Conservation (phyloP, 2,797 vertebrate genomes). For the Onychomys arenicola region DNA sequence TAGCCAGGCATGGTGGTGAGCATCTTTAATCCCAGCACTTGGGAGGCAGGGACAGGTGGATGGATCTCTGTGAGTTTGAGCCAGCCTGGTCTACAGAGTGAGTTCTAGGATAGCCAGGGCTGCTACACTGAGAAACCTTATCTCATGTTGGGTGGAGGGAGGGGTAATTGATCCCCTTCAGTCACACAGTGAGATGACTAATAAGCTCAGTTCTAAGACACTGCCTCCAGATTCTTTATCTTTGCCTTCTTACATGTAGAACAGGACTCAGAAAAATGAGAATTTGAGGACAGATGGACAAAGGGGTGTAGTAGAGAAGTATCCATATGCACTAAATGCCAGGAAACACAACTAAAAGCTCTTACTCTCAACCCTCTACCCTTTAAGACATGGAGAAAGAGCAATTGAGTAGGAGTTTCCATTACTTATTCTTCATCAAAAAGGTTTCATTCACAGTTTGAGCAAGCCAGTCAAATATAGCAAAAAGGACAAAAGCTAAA, state of each 20-base stretch:
- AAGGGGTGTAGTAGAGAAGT: neutral
- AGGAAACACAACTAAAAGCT: neutral
- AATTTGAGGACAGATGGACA: neutral
- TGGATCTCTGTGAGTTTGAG: neutral
- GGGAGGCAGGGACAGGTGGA: neutral
- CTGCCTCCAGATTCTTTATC: neutral
- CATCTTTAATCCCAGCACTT: neutral
- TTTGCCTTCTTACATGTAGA: neutral
- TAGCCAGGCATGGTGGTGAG: neutral
- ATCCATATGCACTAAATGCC: neutral
- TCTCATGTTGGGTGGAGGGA: neutral
- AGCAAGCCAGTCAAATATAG: neutral
- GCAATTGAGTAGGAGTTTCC: neutral
- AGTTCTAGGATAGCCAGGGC: neutral
- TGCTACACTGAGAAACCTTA: neutral
- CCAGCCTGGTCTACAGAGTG: neutral
- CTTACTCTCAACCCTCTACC: neutral
- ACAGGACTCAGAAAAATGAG: neutral
- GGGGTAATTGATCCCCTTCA: neutral
- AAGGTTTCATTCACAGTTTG: neutral
- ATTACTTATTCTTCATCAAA: neutral
- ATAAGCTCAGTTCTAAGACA: neutral
- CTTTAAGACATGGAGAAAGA: neutral
- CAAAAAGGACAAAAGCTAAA: slow-evolving; percentile 31
- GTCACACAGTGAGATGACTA: neutral